Base-by-base conservation (phyloP, 2,888 invertebrate genomes). In the Orchestes rusci region DNA sequence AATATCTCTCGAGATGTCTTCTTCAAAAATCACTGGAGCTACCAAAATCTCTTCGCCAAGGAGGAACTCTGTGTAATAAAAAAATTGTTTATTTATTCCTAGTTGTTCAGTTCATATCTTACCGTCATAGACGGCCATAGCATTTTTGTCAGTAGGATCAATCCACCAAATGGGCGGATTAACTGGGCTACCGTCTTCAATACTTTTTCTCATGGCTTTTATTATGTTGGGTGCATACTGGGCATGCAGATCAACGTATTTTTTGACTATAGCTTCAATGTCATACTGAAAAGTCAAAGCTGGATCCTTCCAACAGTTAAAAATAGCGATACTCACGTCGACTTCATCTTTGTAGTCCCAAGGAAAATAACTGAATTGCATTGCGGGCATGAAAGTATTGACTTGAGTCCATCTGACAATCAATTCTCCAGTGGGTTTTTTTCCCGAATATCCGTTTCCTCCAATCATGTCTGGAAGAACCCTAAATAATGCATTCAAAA, bases 111-210 rank as follows among this genome's bases (percentile, higher is more conserved):
- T 10, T 23, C 23, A 7, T n/a, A n/a, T 23, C 65, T 63, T 65
- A 80, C 80, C 73, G 55, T 80, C 77, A 66, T 72, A 72, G 40
- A 75, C 73, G 32, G 63, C 59, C 12, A 73, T 69, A 0, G 88
- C 81, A 13, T 71, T 71, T 12, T 63, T 57, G 57, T 89, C 82
- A 0, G 61, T 64, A 0, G 89, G 87, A 56, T 80, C 83, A 0
- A 82, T 60, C 89, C 89, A 91, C 91, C 91, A 92, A 30, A 91
- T 73, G 0, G 91, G 91, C 2, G 82, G 73, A 67, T 87, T 86
- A 10, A 89, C 77, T 0, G 87, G 89, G 2, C 74, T 71, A 7
- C 87, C 88, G 2, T 73, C 70, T 2, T 58, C 54, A 0, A 79
- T 74, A 0, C 80, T 73, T 5, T 73, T 66, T 36, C 75, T 59